Base-by-base conservation (phyloP, 2,113 vertebrate genomes). In the Stictonetta naevosa region DNA sequence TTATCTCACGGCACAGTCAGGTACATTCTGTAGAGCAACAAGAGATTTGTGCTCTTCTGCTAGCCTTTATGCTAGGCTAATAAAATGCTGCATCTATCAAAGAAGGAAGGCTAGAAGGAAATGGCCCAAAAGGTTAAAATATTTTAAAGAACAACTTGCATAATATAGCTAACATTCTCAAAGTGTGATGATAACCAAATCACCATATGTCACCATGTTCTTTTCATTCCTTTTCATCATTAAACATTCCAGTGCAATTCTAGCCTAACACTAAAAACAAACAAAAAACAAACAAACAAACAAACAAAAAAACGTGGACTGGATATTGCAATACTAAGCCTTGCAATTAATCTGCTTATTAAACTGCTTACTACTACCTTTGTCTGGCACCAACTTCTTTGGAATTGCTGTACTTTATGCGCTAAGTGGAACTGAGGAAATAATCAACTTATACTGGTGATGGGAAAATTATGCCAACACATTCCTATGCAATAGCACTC, bases 351-450 rank as follows among this genome's bases (percentile, higher is more conserved):
- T 48, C 91, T 62, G 26, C 68, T 89, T 86, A 36, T 28, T 75
- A 55, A 83, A 52, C 91, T 62, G 26, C 68, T 89, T 86, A n/a
- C 74, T 83, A 21, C 14, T 73, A n/a, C n/a, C 48, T 25, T 88
- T 86, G 67, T 36, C 50, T 71, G 52, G 34, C 28, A 69, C 36
- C 38, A 29, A 69, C 55, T 59, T 88, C 59, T 88, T 74, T 29
- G 12, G 38, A 22, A 48, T 40, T 83, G 29, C 34, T 81, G 36
- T 72, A 58, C 75, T 92, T 93, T 44, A 40, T 48, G 19, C 40
- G 90, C 46, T 40, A 80, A 88, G n/a, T 83, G 42, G 11, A 93
- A 91, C 23, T 88, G 59, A 83, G 40, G 85, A 86, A 46, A 34
- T 38, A 63, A 50, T 62, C 40, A 71, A 7, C 3, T 75, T 40